phyloP scores from a whole-genome alignment of 2,797 vertebrate genomes.

The Gymnopithys bicolor region DNA sequence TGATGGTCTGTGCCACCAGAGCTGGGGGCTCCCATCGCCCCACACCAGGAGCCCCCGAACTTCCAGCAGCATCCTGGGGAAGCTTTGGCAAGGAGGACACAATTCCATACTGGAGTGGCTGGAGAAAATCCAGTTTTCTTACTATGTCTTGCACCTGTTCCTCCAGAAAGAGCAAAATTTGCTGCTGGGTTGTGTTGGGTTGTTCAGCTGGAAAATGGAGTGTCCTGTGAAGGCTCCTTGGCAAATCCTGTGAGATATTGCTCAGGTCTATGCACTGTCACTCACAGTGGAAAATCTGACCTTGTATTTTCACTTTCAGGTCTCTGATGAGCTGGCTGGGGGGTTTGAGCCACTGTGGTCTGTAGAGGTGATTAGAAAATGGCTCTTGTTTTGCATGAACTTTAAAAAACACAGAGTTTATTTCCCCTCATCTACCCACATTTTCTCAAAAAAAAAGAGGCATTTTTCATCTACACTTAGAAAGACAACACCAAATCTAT shows the following conservation, averaged over 20 bases:
- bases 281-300: not conserved
- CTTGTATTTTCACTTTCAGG: not conserved
- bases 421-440: not conserved
- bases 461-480: not conserved
- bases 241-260: not conserved
- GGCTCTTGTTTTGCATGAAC: not conserved
- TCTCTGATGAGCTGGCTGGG: not conserved
- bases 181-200: not conserved
- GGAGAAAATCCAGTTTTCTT: not conserved
- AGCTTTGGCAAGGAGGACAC: not conserved
- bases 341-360: not conserved
- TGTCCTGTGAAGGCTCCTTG: not conserved
- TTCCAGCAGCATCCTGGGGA: not conserved
- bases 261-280: not conserved
- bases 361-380: not conserved
- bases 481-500: not conserved
- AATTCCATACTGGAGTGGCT: not conserved
- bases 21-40: rapidly evolving
- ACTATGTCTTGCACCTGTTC: rapidly evolving
- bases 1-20: not conserved
- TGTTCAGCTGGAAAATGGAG: not conserved
- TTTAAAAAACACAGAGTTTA: not conserved
- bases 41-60: not conserved
- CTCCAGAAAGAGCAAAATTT: not conserved
- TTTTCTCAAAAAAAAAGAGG: not conserved